A percentile compares a stretch with the other conserved stretches of the same genome.
Evolutionary conservation across 2,888 invertebrate species (phyloP).

Genomic region (Eupithecia dodoneata): DNA sequence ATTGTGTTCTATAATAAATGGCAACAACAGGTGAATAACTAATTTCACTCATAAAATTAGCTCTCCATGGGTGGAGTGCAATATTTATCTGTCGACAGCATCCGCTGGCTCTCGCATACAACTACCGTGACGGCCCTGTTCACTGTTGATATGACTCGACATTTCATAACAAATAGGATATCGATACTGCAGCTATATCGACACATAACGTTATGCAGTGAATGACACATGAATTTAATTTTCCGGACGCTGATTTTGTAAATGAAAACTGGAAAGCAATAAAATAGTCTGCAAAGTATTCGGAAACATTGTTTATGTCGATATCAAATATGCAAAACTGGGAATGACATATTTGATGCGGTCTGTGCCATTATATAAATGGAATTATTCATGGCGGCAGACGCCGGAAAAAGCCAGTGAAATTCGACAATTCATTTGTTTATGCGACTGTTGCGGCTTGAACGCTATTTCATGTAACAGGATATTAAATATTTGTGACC

Average conservation of each 20-base stretch:
- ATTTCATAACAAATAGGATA: conserved; percentile 35
- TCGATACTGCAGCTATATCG: conserved; percentile 16
- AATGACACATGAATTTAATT: conserved; percentile 17
- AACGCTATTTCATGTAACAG: conserved; percentile 62
- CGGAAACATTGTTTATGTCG: conserved; percentile 72
- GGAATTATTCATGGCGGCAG: conserved; percentile 79
- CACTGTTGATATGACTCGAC: conserved; percentile 48
- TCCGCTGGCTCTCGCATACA: conserved; percentile 66
- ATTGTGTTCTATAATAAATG: conserved; percentile 82
- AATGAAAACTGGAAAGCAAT: conserved; percentile 23
- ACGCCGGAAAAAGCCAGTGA: conserved; percentile 76
- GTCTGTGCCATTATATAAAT: conserved; percentile 77
- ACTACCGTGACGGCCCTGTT: conserved; percentile 63
- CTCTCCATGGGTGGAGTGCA: conserved; percentile 80
- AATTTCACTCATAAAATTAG: conserved; percentile 83
- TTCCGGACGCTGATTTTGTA: conserved; percentile 8
- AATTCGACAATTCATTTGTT: conserved; percentile 79
- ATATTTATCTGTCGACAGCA: conserved; percentile 77
- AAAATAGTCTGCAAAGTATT: conserved; percentile 57
- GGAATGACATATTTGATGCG: conserved; percentile 80
- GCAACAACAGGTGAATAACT: conserved; percentile 84
- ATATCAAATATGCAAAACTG: conserved; percentile 79
- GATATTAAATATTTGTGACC: conserved; percentile 55
- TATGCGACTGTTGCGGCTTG: conserved; percentile 71
- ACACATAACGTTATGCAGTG: not conserved